Base-by-base conservation (phyloP, 2,888 invertebrate genomes). In the Cryptocephalus primarius region DNA sequence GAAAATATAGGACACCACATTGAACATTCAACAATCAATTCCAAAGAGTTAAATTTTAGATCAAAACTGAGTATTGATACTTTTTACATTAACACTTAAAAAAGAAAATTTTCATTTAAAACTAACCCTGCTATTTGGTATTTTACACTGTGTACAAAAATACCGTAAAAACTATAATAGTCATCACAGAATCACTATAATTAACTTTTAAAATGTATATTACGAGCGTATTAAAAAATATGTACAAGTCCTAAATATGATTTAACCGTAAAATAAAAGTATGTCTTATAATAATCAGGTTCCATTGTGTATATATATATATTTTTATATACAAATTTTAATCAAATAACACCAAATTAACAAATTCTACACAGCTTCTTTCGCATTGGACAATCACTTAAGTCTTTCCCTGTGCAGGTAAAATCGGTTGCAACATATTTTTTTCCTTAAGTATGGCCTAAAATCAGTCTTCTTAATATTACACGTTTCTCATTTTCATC, bases 201-300 rank as follows among this genome's bases (percentile, higher is more conserved):
- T 59, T 60, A 59, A 53, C 54, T 56, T 51, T 45, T 50, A 51
- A 42, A 47, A 53, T 49, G 43, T 52, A 52, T 55, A 57, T 60
- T 61, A 60, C 56, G 60, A 62, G 59, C 62, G 61, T 61, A 59
- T 60, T 55, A 60, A 61, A 53, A 60, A 61, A 61, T 60, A 58
- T 60, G 57, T 61, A 61, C 63, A 61, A 57, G 53, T 56, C 53
- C 52, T 60, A 57, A 50, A 9, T 50, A 43, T 43, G 50, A 51
- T 55, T 45, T 44, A 55, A 55, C 54, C 55, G 56, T 57, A 55
- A 56, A 54, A 53, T 46, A 47, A 52, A 49, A 44, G 44, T 54
- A 51, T 47, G 46, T 45, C 40, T 50, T 44, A 50, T 36, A 45
- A 47, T 53, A 54, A 50, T 55, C 50, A 52, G 51, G 51, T 55